Evolutionary conservation across 2,888 invertebrate genomes (phyloP), one percentile per base, ranked within the genome.

Genomic region (Aphelenchoides bicaudatus): DNA sequence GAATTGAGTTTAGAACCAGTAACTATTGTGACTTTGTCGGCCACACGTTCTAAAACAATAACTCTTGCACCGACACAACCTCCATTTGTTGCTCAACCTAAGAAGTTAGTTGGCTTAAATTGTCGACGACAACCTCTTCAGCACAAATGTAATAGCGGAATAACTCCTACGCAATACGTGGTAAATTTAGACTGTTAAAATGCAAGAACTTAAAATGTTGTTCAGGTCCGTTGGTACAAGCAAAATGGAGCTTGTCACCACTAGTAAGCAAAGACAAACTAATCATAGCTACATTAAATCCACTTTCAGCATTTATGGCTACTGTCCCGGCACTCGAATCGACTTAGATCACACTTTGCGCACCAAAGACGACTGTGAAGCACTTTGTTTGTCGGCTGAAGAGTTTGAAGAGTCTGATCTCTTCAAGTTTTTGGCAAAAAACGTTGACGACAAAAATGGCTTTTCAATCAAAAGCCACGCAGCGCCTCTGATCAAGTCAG

Each of bases 281-380:
- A 27, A 3, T 10, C 23, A 3, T 1, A 3, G 43, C 10, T 43
- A 25, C 43, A 16, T 43, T 28, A 43, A 43, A 16, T 43, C 49
- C 10, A 21, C 49, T 23, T 30, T 27, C 2, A 19, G 27, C 3
- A 28, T 48, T 13, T 25, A 23, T 30, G 68, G 68, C 5, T 67
- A 47, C 39, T 60, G 59, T 39, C 52, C 39, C n/a, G 59, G 59
- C 25, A 28, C 29, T 1, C 8, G 30, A 3, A 58, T 64, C 13
- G 34, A 19, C 6, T 28, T 52, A 34, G 65, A 65, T 27, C 39
- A 43, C 10, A 39, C 61, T 10, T 25, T 65, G 16, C 37, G 65
- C 5, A 61, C 64, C 13, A 56, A 63, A 19, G 64, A 56, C 2
- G 65, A 65, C 25, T 64, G 64, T 39, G 55, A 59, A 25, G 29